phyloP scores from a whole-genome alignment of 2,888 invertebrate species.

The Chloroclysta siterata region DNA sequence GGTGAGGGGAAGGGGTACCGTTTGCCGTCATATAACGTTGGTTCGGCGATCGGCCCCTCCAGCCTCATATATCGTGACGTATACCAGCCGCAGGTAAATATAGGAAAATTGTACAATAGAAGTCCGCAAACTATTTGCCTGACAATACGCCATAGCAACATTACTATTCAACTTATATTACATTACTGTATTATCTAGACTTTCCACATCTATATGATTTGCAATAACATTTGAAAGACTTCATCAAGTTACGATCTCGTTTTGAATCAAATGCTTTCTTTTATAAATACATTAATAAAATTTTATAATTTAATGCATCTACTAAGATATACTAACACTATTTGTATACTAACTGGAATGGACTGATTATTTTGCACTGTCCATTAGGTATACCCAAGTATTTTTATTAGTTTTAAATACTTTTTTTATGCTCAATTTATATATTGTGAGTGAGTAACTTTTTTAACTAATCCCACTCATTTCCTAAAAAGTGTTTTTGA shows the following conservation, averaged over 20 bases:
- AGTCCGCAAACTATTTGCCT: background rate
- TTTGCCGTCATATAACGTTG: too few species aligned
- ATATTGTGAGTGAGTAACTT: background rate
- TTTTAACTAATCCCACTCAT: background rate
- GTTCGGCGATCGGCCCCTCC: too few species aligned
- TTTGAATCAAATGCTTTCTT: background rate
- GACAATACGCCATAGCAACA: background rate
- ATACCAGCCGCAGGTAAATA: background rate
- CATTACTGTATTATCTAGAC: background rate
- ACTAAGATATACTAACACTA: background rate
- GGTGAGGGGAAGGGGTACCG: too few species aligned
- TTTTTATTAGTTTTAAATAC: constrained; percentile 1
- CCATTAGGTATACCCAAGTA: background rate
- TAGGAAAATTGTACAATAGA: background rate
- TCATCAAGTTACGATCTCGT: constrained; percentile 9
- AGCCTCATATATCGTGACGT: background rate
- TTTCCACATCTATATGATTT: constrained; percentile 1
- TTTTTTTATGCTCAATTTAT: background rate
- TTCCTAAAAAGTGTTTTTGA: background rate
- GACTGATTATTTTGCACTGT: background rate
- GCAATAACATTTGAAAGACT: background rate
- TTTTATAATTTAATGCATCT: too few species aligned
- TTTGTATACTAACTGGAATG: background rate
- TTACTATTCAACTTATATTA: background rate
- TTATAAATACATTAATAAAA: background rate